Evolutionary conservation across 2,797 vertebrate genomes (phyloP), one percentile per base, ranked within the genome.

Genomic region (Spinibarbus caldwelli): DNA sequence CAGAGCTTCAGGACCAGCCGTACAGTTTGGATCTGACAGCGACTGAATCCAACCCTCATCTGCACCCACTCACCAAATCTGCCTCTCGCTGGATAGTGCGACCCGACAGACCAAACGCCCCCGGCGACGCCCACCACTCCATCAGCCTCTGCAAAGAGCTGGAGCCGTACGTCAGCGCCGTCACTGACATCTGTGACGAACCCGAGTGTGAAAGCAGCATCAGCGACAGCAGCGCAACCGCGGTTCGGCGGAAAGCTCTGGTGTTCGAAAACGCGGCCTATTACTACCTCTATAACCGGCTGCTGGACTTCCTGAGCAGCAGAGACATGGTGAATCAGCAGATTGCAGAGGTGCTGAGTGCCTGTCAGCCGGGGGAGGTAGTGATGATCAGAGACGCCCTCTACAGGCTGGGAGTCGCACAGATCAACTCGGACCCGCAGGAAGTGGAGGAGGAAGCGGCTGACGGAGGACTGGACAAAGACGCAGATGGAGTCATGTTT

Each of bases 251-350:
- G 29, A 93, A 90, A 82, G 91, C 95, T 26, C 92, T 97, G 21
- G 93, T 94, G 90, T 99, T 98, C 9, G 96, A 96, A 89, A 99
- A 97, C 10, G 94, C 97, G 0, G 97, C 97, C 0, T 97, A 97
- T 91, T 99, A 99, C 95, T 99, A 97, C 95, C 97, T 99, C 86
- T 98, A 97, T 92, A 99, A 99, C 92, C 96, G 98, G 34, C 95
- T 99, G 89, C 84, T 97, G 83, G 98, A 99, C 94, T 99, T 98
- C 93, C 95, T 99, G 90, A 96, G 94, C 87, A 99, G 98, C 92
- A 94, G 97, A 9, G 98, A 99, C 47, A 96, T 99, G 0, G 98
- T 99, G 67, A 97, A 95, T 88, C 93, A 96, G 89, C 98, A 99
- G 93, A 99, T 99, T 91, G 94, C 94, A 49, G 95, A 98, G 43